Base-by-base conservation (phyloP, 2,797 vertebrate species). In the Melanotaenia maccullochi region DNA sequence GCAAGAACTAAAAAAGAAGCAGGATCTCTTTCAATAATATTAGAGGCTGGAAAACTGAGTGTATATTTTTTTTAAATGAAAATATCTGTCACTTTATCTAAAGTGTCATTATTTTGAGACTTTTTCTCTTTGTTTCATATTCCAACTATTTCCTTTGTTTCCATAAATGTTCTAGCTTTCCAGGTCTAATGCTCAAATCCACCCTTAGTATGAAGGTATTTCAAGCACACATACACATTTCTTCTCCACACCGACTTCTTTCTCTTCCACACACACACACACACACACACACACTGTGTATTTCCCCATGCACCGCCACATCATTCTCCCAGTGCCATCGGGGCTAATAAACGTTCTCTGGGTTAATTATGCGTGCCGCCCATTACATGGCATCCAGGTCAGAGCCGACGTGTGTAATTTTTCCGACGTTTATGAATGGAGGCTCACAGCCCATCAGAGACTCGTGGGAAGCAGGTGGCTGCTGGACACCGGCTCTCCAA, bases 331-430 rank as follows among this genome's bases (percentile, higher is more conserved):
- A 0, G 73, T 9, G 68, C 89, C 72, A 5, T 12, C 47, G 71
- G 81, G 87, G 67, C 78, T 85, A 76, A 73, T 90, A 87, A 91
- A 87, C 1, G 47, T 73, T 78, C 71, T 71, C 71, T 3, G 69
- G 83, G 91, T 87, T 91, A 91, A 92, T 90, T 90, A 85, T 78
- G 79, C 84, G 54, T 76, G 71, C 80, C 52, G 30, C 63, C 75
- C 67, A 64, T 89, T 90, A 89, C 79, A 76, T 71, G 84, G 60
- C 55, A 52, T 28, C 67, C 78, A 64, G 88, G 82, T 89, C 85
- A 64, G 60, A 73, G 75, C 80, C 78, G 58, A 87, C 85, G 80
- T 33, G 72, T 86, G 84, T 92, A 77, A 92, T 89, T 89, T 88
- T 82, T 85, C 71, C 38, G 22, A 77, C 76, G 52, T 85, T 87